phyloP scores from a whole-genome alignment of 2,888 invertebrate species.

The Scaeva pyrastri region DNA sequence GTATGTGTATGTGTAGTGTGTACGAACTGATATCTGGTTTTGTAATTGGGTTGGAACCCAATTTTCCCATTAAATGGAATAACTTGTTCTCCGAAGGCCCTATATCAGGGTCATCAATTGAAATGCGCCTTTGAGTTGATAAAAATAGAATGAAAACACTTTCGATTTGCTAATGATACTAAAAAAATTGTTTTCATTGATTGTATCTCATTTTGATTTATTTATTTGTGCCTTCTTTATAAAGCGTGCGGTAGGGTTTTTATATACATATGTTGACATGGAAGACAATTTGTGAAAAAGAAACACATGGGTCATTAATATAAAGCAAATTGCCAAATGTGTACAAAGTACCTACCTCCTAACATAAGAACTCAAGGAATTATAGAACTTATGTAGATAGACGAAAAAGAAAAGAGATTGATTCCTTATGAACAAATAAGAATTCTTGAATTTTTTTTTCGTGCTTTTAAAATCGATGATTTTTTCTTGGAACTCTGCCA shows the following conservation, averaged over 20 bases:
- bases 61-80: too few relatives aligned
- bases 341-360: background rate
- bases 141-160: background rate
- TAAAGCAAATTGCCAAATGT: background rate
- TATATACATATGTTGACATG: slow-evolving; percentile 4
- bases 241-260: background rate
- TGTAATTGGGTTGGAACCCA: too few relatives aligned
- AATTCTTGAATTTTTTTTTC: slow-evolving; percentile 4
- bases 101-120: too few relatives aligned
- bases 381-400: background rate
- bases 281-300: background rate
- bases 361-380: background rate
- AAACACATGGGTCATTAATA: background rate
- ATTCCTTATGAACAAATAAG: slow-evolving; percentile 6
- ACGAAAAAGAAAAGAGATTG: background rate
- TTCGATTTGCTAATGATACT: background rate
- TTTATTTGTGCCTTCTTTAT: background rate
- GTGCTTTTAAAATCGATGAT: background rate
- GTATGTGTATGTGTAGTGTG: too few relatives aligned
- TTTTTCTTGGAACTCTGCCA: slow-evolving; percentile 11
- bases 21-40: too few relatives aligned
- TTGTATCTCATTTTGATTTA: slow-evolving; percentile 21
- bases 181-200: background rate
- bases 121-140: background rate
- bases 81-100: too few relatives aligned